These are phyloP conservation scores for Pocillopora damicornis DNA, from an alignment of 64 coral and sea anemone species.

Conservation along the genomic window DNA sequence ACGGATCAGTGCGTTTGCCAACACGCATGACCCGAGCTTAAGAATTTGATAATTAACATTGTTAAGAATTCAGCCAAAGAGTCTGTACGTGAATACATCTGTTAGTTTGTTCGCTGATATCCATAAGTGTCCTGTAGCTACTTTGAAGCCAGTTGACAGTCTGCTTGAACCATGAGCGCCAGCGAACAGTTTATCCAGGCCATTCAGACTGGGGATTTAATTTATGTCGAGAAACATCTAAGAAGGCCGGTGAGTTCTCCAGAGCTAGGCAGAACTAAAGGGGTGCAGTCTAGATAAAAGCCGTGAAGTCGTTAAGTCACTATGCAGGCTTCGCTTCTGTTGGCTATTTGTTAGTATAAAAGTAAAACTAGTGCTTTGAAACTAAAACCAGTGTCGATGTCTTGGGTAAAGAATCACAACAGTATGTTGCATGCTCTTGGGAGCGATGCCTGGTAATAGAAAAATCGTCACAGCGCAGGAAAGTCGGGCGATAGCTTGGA, in stretches of 20 bases:
- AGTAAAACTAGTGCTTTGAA: not conserved
- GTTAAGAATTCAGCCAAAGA: not conserved
- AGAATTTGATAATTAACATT: not conserved
- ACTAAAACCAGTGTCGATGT: not conserved
- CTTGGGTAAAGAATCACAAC: not conserved
- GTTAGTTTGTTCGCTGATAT: not conserved
- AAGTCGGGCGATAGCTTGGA: too few species aligned
- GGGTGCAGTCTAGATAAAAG: not conserved
- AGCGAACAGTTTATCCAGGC: conserved; percentile 25
- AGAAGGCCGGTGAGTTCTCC: conserved; percentile 2
- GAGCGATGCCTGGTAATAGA: too few species aligned
- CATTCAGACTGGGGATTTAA: conserved; percentile 16
- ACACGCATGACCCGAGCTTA: not conserved
- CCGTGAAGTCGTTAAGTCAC: not conserved
- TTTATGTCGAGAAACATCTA: conserved; percentile 28
- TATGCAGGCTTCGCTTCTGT: not conserved
- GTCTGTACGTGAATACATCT: not conserved
- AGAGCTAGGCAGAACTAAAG: not conserved
- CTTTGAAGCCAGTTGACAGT: not conserved
- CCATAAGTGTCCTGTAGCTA: not conserved
- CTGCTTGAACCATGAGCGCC: not conserved
- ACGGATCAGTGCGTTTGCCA: not conserved
- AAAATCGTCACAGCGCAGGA: too few species aligned
- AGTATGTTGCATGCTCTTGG: not conserved
- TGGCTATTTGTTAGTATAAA: not conserved